phyloP scores from a whole-genome alignment of 2,797 vertebrate species.

The Eleutherodactylus coqui region DNA sequence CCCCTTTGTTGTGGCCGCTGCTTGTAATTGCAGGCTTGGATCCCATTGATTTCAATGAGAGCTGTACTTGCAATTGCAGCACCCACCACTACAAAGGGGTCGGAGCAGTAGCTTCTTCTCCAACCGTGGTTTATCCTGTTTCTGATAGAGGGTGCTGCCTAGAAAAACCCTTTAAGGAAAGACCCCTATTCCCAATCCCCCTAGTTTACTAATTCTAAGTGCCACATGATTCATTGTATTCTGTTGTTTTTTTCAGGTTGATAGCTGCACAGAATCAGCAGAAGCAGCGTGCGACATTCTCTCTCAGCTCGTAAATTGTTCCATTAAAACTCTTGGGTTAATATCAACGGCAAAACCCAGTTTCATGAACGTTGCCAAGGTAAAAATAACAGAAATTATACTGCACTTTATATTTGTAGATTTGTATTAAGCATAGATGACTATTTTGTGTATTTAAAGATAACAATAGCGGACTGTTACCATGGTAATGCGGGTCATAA shows the following conservation, averaged over 20 bases:
- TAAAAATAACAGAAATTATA: slow-evolving; percentile 65
- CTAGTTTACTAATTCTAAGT: no score
- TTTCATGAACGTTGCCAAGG: slow-evolving; percentile 90
- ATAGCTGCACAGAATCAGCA: slow-evolving; percentile 88
- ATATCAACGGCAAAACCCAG: slow-evolving; percentile 89
- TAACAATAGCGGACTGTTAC: neutral
- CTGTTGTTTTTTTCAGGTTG: slow-evolving; percentile 75
- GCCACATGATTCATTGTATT: neutral
- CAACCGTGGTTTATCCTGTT: no score
- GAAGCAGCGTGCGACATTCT: slow-evolving; percentile 89
- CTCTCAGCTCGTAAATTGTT: slow-evolving; percentile 90
- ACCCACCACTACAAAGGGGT: no score
- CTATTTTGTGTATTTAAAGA: neutral
- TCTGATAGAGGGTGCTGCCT: no score
- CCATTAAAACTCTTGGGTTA: slow-evolving; percentile 87
- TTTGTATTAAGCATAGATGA: neutral
- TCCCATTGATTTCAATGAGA: no score
- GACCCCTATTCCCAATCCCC: no score
- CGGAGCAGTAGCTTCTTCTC: no score
- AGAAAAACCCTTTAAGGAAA: no score
- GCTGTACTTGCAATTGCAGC: no score
- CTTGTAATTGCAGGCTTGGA: no score
- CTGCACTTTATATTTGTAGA: neutral
- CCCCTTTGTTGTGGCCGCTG: no score
- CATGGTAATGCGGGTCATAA: neutral